Conservation (phyloP, 2,113 vertebrate species). For the Micronisus gabar region DNA sequence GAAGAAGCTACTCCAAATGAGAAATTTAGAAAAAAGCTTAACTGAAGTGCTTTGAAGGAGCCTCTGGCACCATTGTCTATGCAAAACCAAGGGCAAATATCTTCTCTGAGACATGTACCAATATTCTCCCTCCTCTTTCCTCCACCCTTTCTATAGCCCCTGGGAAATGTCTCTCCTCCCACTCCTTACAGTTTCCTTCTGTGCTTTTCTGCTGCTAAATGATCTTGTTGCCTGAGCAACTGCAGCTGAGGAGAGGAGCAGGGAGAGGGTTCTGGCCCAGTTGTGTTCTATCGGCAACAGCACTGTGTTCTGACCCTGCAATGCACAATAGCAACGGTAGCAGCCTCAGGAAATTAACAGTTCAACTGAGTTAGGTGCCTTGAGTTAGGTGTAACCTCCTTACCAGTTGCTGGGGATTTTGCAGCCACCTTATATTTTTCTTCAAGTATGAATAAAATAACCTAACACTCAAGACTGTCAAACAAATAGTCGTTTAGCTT, state of each 20-base stretch:
- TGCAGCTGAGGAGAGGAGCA: neutral
- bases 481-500: neutral
- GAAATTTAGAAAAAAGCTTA: neutral
- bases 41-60: neutral
- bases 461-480: neutral
- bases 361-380: neutral
- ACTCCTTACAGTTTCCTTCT: neutral
- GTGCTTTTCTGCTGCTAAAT: neutral
- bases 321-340: fast-evolving
- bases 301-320: neutral
- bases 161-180: constrained; percentile 10
- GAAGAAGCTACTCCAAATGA: neutral
- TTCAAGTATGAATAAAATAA: neutral
- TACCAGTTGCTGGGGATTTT: neutral
- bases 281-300: neutral
- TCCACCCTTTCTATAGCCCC: neutral
- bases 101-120: neutral
- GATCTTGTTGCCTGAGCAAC: constrained; percentile 32
- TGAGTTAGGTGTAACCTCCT: neutral
- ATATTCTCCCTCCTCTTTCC: neutral
- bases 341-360: neutral
- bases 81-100: neutral
- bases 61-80: neutral
- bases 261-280: neutral
- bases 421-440: neutral